These are phyloP conservation scores for Nephrotoma guestfalica DNA, from an alignment of 2,888 invertebrate genomes.

Conservation along the genomic window DNA sequence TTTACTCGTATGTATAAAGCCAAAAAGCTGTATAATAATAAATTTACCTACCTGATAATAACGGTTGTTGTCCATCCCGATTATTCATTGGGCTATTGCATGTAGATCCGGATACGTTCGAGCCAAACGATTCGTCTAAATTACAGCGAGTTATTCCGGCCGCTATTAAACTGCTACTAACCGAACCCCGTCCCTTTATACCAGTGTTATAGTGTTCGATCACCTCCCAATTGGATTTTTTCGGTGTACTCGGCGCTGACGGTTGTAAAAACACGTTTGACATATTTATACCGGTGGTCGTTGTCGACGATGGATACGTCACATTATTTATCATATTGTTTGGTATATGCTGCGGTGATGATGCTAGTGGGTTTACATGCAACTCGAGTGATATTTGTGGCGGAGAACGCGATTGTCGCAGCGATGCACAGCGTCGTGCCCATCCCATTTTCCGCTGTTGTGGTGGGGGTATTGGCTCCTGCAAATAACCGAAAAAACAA, in stretches of 20 bases:
- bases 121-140: conserved; percentile 31
- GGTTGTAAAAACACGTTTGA: conserved; percentile 20
- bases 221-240: conserved; percentile 83
- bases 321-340: not conserved
- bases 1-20: not conserved
- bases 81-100: conserved; percentile 32
- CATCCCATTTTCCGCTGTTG: conserved; percentile 13
- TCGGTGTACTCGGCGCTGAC: conserved; percentile 45
- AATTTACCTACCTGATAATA: conserved; percentile 16
- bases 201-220: conserved; percentile 68
- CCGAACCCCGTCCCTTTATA: conserved; percentile 43
- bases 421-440: conserved; percentile 41
- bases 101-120: conserved; percentile 30
- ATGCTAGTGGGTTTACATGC: conserved; percentile 21
- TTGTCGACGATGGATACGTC: conserved; percentile 13
- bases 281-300: conserved; percentile 1
- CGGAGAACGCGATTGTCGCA: conserved; percentile 34
- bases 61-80: conserved; percentile 27
- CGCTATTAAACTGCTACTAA: conserved; percentile 46
- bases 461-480: not conserved
- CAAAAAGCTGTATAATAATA: not conserved
- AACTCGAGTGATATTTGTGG: conserved; percentile 26
- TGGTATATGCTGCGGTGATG: conserved; percentile 26
- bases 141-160: conserved; percentile 33
- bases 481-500: not conserved